Conservation (phyloP, 1,140 invertebrate genomes). For the Drosophila insularis region DNA sequence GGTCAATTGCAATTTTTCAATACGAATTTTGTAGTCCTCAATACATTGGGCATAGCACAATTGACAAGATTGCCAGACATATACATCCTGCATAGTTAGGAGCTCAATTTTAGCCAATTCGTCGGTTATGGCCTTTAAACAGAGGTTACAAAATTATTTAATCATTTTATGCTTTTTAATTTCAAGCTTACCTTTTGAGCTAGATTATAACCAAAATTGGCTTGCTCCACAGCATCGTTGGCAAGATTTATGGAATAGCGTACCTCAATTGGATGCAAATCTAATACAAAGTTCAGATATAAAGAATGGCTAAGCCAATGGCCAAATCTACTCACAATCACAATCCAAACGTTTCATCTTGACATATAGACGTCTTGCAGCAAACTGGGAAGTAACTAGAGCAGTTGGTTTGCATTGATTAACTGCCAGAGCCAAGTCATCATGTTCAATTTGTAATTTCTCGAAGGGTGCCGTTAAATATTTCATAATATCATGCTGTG, state of each 20-base stretch:
- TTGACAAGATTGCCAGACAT: slow-evolving; percentile 21
- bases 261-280: slow-evolving; percentile 40
- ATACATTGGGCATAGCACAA: slow-evolving; percentile 13
- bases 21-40: slow-evolving; percentile 22
- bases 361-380: neutral
- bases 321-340: slow-evolving; percentile 22
- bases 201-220: neutral
- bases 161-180: too few species aligned
- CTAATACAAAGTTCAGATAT: slow-evolving; percentile 9
- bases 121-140: slow-evolving; percentile 26
- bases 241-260: slow-evolving; percentile 51
- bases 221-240: slow-evolving; percentile 38
- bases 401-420: neutral
- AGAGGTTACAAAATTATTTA: too few species aligned
- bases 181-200: neutral
- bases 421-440: neutral
- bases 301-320: too few species aligned
- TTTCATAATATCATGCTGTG: slow-evolving; percentile 41
- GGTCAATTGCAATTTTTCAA: slow-evolving; percentile 8
- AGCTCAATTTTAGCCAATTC: slow-evolving; percentile 24
- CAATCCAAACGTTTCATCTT: slow-evolving; percentile 7
- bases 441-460: neutral
- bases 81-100: neutral
- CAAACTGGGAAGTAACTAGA: neutral
- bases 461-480: slow-evolving; percentile 27